phyloP scores from a whole-genome alignment of 2,888 invertebrate species.

The Thera britannica region DNA sequence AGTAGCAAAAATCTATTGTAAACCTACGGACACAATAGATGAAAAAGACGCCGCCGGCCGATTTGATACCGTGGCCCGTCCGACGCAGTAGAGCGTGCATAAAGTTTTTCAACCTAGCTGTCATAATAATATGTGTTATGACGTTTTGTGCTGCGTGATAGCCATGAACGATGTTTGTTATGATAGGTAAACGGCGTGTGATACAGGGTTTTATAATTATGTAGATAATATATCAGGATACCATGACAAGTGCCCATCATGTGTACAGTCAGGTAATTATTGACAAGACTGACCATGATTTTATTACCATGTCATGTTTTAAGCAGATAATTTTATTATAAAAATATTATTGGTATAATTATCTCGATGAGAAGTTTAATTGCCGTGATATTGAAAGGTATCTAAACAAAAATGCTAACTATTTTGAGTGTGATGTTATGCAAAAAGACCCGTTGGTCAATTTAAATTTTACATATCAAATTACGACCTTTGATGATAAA shows the following conservation, averaged over 20 bases:
- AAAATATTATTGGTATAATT: neutral
- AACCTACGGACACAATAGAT: slow-evolving; percentile 51
- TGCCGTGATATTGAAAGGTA: neutral
- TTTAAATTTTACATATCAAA: neutral
- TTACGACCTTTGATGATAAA: neutral
- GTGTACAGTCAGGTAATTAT: slow-evolving; percentile 1
- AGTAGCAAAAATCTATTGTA: slow-evolving; percentile 64
- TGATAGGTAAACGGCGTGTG: slow-evolving; percentile 51
- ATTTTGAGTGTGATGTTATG: neutral
- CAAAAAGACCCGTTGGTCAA: neutral
- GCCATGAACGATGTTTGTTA: slow-evolving; percentile 56
- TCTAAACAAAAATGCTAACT: neutral
- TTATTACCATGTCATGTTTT: neutral
- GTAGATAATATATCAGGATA: neutral
- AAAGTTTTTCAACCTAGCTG: slow-evolving; percentile 59
- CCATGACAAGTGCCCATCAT: neutral
- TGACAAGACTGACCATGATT: neutral
- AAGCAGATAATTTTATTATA: neutral
- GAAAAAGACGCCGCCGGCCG: slow-evolving; percentile 63
- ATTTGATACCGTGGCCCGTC: slow-evolving; percentile 36
- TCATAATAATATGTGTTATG: slow-evolving; percentile 69
- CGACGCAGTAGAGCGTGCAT: slow-evolving; percentile 56
- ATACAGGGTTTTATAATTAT: slow-evolving; percentile 40
- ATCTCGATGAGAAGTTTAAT: neutral
- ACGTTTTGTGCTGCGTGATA: slow-evolving; percentile 58